Evolutionary conservation across 2,888 invertebrate species (phyloP).

Genomic region (Amphimallon solstitiale): DNA sequence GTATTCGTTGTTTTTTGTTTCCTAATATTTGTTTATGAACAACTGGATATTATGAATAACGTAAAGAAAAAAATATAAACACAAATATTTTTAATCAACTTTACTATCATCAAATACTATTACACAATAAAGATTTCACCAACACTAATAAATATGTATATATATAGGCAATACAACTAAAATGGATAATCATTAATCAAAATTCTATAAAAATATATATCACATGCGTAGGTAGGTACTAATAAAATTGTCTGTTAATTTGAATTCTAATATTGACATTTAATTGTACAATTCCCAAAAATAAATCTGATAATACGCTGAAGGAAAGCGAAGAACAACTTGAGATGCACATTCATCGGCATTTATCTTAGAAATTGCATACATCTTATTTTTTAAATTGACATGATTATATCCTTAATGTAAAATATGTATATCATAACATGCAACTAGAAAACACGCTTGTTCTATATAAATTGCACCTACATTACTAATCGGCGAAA

Average conservation of each 20-base stretch:
- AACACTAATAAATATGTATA: neutral
- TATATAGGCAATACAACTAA: slow-evolving; percentile 1
- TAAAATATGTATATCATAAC: neutral
- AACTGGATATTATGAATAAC: too few species aligned
- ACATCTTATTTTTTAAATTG: neutral
- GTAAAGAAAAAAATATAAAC: too few species aligned
- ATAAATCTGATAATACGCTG: neutral
- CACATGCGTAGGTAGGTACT: slow-evolving; percentile 14
- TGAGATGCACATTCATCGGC: neutral
- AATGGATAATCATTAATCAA: neutral
- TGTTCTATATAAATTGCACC: slow-evolving; percentile 3
- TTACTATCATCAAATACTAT: too few species aligned
- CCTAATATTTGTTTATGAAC: too few species aligned
- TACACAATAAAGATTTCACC: neutral
- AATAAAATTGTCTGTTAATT: slow-evolving; percentile 3
- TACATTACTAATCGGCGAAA: neutral
- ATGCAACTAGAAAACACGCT: neutral
- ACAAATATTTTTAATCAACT: neutral
- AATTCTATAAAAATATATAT: slow-evolving; percentile 22
- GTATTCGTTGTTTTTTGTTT: too few species aligned
- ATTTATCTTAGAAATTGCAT: slow-evolving; percentile 1
- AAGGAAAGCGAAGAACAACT: neutral
- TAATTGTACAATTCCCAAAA: neutral
- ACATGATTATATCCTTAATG: slow-evolving; percentile 10
- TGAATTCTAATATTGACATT: neutral